Base-by-base conservation (phyloP, 1,140 invertebrate genomes). In the Akabosia matsudoensis region DNA sequence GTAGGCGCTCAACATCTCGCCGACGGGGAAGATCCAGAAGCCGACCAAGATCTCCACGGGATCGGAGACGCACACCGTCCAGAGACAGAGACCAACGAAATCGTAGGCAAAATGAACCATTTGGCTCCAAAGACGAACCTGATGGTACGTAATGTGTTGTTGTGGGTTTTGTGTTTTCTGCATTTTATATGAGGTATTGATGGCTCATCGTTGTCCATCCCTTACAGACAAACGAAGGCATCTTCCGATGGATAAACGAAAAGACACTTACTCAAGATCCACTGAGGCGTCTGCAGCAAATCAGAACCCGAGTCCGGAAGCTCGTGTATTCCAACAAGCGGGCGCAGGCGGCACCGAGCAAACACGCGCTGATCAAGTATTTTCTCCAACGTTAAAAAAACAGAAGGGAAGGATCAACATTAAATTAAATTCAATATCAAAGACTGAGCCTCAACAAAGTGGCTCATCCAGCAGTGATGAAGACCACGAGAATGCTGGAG, bases 401-500 rank as follows among this genome's bases (percentile, higher is more conserved):
- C 79, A 80, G 31, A 78, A 78, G 45, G 74, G 77, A 1, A 51
- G 79, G 73, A 79, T 80, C 18, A 80, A 80, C 52, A 80, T 80
- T 10, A 80, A 80, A 64, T 56, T 80, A 31, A 77, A 75, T 14
- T 78, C 79, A 0, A 78, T 73, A 31, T 78, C 77, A 2, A 80
- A 80, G 51, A 37, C 71, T 0, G 79, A 80, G 70, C 74, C 67
- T 31, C 45, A 33, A 14, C 64, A 74, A 34, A 77, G 75, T 33
- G 71, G 73, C n/a, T 77, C 75, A 10, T 75, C 75, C 1, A 77
- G 75, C 1, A 56, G 73, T 26, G 79, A 79, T 14, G 79, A 78
- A 0, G 79, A 77, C 7, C 61, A 67, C 14, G 54, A 56, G 4
- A 24, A 67, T 13, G n/a, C 61, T 2, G 30, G 7, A 1, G 61